phyloP scores from a whole-genome alignment of 2,888 invertebrate species.

The Dicycla oo region DNA sequence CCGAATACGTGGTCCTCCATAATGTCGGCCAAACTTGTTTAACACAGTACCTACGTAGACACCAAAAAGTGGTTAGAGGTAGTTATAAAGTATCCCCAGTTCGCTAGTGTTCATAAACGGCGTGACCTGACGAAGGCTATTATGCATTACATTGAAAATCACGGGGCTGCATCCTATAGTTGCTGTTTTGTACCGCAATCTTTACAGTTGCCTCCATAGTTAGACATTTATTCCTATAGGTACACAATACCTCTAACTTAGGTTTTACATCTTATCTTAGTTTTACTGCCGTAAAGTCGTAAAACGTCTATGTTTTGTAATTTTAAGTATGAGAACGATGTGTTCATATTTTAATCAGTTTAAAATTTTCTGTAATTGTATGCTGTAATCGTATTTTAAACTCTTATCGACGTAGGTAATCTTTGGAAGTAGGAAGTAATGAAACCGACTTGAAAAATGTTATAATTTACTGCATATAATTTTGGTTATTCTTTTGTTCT shows the following conservation, averaged over 20 bases:
- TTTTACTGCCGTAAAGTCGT: slow-evolving; percentile 34
- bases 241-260: slow-evolving; percentile 50
- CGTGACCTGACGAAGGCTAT: slow-evolving; percentile 74
- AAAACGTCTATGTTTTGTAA: slow-evolving; percentile 35
- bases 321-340: slow-evolving; percentile 46
- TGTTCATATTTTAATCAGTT: slow-evolving; percentile 45
- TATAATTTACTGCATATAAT: slow-evolving; percentile 38
- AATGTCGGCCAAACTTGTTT: slow-evolving; percentile 58
- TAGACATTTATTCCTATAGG: slow-evolving; percentile 45
- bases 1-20: slow-evolving; percentile 60
- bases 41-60: slow-evolving; percentile 29
- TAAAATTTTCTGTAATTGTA: slow-evolving; percentile 53
- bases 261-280: slow-evolving; percentile 27
- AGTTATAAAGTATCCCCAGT: slow-evolving; percentile 57
- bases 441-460: slow-evolving; percentile 35
- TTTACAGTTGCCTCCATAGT: slow-evolving; percentile 63
- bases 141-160: slow-evolving; percentile 83
- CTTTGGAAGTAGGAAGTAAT: slow-evolving; percentile 51
- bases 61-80: slow-evolving; percentile 56
- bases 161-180: slow-evolving; percentile 76
- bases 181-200: slow-evolving; percentile 70
- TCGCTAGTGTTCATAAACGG: slow-evolving; percentile 63
- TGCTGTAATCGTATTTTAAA: slow-evolving; percentile 45
- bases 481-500: slow-evolving; percentile 50
- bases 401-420: slow-evolving; percentile 49